Conservation (phyloP, 2,888 invertebrate genomes). For the Mesorhabditis sp. region DNA sequence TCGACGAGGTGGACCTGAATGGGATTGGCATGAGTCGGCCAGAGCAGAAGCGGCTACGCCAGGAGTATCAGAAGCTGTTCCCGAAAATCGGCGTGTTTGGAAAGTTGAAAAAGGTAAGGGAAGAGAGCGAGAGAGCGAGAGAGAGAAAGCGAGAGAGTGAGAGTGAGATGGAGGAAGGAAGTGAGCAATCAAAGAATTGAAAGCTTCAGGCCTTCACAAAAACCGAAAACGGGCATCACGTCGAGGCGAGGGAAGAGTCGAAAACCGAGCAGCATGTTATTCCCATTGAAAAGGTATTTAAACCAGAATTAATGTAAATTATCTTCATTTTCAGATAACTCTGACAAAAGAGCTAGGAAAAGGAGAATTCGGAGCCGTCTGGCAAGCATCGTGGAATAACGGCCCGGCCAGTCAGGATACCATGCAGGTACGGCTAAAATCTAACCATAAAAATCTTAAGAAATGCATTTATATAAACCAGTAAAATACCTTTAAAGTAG, state of each 20-base stretch:
- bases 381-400: slow-evolving; percentile 71
- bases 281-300: slow-evolving; percentile 38
- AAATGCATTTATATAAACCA: too few species aligned
- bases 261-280: slow-evolving; percentile 46
- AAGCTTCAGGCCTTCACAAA: not conserved
- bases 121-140: too few species aligned
- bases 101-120: slow-evolving; percentile 39
- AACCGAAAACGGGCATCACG: not conserved
- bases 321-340: slow-evolving; percentile 25
- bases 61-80: slow-evolving; percentile 84
- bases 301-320: not conserved
- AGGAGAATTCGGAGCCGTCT: slow-evolving; percentile 96
- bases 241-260: slow-evolving; percentile 4
- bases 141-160: too few species aligned
- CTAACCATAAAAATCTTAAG: too few species aligned
- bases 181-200: too few species aligned
- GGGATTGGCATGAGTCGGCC: slow-evolving; percentile 73
- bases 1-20: slow-evolving; percentile 82
- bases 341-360: slow-evolving; percentile 90
- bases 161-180: not conserved
- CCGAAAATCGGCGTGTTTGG: slow-evolving; percentile 41
- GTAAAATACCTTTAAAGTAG: too few species aligned
- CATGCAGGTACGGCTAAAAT: slow-evolving; percentile 16
- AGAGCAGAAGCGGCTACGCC: slow-evolving; percentile 87
- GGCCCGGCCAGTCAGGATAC: slow-evolving; percentile 66